Base-by-base conservation (phyloP, 2,113 vertebrate genomes). In the Mirounga angustirostris region DNA sequence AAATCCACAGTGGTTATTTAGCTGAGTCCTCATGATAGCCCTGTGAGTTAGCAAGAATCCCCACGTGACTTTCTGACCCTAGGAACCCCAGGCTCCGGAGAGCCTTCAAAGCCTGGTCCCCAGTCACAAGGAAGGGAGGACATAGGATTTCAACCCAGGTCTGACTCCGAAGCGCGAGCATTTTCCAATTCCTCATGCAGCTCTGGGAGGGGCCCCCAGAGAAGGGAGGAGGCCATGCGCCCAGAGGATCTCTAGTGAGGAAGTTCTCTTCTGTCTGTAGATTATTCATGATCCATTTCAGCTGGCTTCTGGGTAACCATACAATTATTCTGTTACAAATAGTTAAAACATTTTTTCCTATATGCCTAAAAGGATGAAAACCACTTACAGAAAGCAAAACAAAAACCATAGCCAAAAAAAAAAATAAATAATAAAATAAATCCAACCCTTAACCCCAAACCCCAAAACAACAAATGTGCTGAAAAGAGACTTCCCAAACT, bases 341-440 rank as follows among this genome's bases (percentile, higher is more conserved):
- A 97, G 90, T 98, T 98, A 79, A 94, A 74, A 78, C 71, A 54
- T 84, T 88, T 94, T 97, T 95, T 52, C 61, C 43, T 98, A 26
- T 54, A 85, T 96, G 96, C 91, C 80, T 95, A 12, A 56, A 67
- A 98, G 7, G 22, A 97, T 92, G 94, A 93, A 98, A 97, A 96
- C 58, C 69, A 97, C 84, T 98, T 92, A 93, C n/a, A 91, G 98
- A 98, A 96, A 91, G 36, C 63, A 96, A 95, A 97, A 90, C 87
- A 79, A 95, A 98, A 79, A 65, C 26, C 79, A 98, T 96, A 90
- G 74, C 91, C 94, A 89, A 89, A 78, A 43, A 43, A 7, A 40
- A 74, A 30, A 67, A 74, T 59, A 74, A 30, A 18, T 36, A 36
- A 36, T 36, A 36, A 36, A 36, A 36, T 36, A 65, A 83, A 50